Evolutionary conservation across 2,888 invertebrate genomes (phyloP).

Genomic region (Vesta saturnalis): DNA sequence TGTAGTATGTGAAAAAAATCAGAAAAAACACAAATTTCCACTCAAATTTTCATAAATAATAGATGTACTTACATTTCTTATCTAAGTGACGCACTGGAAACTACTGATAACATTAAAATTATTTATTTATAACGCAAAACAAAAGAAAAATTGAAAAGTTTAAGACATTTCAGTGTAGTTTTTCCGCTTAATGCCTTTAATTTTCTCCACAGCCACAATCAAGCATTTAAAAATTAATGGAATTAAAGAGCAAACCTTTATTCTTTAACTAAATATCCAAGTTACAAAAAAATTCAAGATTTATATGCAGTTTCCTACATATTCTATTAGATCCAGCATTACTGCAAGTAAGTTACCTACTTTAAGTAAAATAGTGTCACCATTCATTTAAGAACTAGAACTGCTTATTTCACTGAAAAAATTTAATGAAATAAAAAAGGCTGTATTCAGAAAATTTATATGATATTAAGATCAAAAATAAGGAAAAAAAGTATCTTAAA

Average conservation of each 20-base stretch:
- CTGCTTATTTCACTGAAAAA: conserved; percentile 21
- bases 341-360: conserved; percentile 25
- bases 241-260: neutral
- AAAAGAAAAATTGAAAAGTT: too few species aligned
- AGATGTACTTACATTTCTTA: too few species aligned
- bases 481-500: conserved; percentile 21
- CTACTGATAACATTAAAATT: too few species aligned
- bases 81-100: too few species aligned
- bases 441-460: conserved; percentile 24
- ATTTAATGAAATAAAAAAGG: conserved; percentile 16
- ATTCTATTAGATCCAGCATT: conserved; percentile 25
- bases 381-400: conserved; percentile 19
- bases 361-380: conserved; percentile 22
- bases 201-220: neutral
- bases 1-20: too few species aligned
- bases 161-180: too few species aligned
- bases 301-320: conserved; percentile 26
- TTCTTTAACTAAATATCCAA: conserved; percentile 8
- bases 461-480: conserved; percentile 30
- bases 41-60: too few species aligned
- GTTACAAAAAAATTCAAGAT: conserved; percentile 13
- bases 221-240: neutral
- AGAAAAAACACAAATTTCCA: too few species aligned
- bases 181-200: neutral
- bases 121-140: too few species aligned